These are phyloP conservation scores for Taphrorychus bicolor DNA, from an alignment of 2,888 invertebrate genomes.

Conservation along the genomic window DNA sequence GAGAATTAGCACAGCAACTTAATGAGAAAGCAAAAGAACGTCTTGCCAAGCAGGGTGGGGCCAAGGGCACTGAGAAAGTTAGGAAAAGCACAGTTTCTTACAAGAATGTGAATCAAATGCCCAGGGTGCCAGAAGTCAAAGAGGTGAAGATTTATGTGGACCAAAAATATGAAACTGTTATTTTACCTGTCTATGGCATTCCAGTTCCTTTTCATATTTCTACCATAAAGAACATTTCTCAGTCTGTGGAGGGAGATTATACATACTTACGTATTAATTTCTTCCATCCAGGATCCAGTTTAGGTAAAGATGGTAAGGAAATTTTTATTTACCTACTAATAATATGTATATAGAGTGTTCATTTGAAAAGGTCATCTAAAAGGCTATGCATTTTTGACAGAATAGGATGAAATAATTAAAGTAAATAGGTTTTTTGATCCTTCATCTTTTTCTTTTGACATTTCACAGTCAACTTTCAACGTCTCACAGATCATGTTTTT, in stretches of 20 bases:
- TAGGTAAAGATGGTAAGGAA: constrained; percentile 85
- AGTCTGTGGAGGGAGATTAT: constrained; percentile 98
- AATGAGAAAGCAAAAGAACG: constrained; percentile 94
- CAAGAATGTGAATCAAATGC: constrained; percentile 90
- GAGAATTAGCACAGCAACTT: constrained; percentile 86
- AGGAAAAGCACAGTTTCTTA: constrained; percentile 96
- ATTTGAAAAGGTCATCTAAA: no score
- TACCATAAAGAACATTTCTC: constrained; percentile 98
- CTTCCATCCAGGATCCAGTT: constrained; percentile 96
- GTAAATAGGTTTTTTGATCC: no score
- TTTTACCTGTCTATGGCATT: constrained; percentile 94
- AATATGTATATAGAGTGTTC: background rate
- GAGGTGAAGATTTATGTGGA: constrained; percentile 96
- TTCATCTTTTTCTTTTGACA: no score
- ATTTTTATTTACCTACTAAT: background rate
- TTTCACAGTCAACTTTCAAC: no score
- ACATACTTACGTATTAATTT: constrained; percentile 98
- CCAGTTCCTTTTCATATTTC: constrained; percentile 99
- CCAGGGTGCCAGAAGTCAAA: constrained; percentile 90
- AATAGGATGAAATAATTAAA: no score
- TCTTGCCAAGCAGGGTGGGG: constrained; percentile 84
- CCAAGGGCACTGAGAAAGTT: constrained; percentile 86
- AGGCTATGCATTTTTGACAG: no score
- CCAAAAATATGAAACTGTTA: constrained; percentile 97
- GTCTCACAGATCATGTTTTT: no score